Evolutionary conservation across 1,140 invertebrate genomes (phyloP).

Genomic region (Bombus breviceps): DNA sequence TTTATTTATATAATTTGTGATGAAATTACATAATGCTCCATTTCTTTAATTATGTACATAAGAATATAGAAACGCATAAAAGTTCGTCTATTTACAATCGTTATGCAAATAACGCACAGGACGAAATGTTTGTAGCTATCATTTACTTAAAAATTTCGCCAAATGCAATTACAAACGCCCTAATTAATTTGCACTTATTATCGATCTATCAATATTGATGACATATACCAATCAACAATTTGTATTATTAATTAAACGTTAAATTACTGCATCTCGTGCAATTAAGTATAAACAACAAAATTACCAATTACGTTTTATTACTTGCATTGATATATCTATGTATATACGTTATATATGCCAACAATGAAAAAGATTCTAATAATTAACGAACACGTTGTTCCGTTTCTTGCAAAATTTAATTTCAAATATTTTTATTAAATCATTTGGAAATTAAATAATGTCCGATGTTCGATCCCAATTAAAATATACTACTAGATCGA

Average conservation of each 20-base stretch:
- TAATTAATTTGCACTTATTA: slow-evolving; percentile 3
- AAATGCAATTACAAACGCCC: background rate
- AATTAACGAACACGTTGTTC: background rate
- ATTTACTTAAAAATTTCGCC: background rate
- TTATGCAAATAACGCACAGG: too few relatives aligned
- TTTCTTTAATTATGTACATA: too few relatives aligned
- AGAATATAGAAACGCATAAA: too few relatives aligned
- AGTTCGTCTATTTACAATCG: too few relatives aligned
- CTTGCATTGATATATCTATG: background rate
- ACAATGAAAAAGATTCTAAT: background rate
- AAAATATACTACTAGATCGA: background rate
- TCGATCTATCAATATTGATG: background rate
- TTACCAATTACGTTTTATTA: background rate
- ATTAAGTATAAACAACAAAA: slow-evolving; percentile 3
- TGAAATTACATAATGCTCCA: too few relatives aligned
- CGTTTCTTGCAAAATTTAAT: background rate
- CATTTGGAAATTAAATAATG: background rate
- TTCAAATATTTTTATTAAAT: background rate
- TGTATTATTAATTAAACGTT: slow-evolving; percentile 3
- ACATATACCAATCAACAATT: background rate
- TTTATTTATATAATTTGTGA: too few relatives aligned
- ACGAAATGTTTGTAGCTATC: background rate
- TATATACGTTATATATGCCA: background rate
- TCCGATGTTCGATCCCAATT: background rate
- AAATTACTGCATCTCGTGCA: background rate